phyloP scores from a whole-genome alignment of 2,888 invertebrate species.

The Heliconius aoede region DNA sequence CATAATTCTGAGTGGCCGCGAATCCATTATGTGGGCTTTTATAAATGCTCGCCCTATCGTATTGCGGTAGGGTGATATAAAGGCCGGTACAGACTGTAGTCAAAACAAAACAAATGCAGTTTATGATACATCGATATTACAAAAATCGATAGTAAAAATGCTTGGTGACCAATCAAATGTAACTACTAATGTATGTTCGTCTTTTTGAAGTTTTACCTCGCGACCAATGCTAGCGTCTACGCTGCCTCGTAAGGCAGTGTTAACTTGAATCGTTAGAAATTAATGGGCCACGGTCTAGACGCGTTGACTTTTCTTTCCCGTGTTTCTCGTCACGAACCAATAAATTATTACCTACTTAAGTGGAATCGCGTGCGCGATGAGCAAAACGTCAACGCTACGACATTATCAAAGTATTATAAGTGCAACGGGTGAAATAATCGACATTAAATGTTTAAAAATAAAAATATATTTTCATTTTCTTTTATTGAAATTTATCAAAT shows the following conservation, averaged over 20 bases:
- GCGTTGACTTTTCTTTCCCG: slow-evolving; percentile 57
- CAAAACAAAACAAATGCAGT: slow-evolving; percentile 23
- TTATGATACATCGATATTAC: slow-evolving; percentile 18
- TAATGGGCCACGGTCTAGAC: slow-evolving; percentile 73
- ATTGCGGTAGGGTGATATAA: slow-evolving; percentile 58
- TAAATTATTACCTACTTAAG: slow-evolving; percentile 47
- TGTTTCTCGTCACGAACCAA: slow-evolving; percentile 72
- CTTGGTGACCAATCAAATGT: not conserved
- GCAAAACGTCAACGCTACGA: slow-evolving; percentile 25
- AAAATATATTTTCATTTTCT: no score
- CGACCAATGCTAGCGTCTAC: not conserved
- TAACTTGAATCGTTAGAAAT: slow-evolving; percentile 73
- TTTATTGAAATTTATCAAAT: no score
- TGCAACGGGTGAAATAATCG: not conserved
- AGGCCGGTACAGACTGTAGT: slow-evolving; percentile 33
- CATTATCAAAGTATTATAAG: slow-evolving; percentile 21
- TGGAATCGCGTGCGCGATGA: slow-evolving; percentile 35
- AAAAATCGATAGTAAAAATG: slow-evolving; percentile 10
- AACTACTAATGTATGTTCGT: not conserved
- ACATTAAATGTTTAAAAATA: not conserved
- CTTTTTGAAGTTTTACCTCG: not conserved
- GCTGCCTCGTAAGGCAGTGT: slow-evolving; percentile 58
- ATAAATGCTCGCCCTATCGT: slow-evolving; percentile 56
- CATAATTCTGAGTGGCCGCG: slow-evolving; percentile 74
- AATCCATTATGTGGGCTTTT: slow-evolving; percentile 76